Evolutionary conservation across 1,140 invertebrate genomes (phyloP), one percentile per base, ranked within the genome.

Genomic region (Sitophilus oryzae): DNA sequence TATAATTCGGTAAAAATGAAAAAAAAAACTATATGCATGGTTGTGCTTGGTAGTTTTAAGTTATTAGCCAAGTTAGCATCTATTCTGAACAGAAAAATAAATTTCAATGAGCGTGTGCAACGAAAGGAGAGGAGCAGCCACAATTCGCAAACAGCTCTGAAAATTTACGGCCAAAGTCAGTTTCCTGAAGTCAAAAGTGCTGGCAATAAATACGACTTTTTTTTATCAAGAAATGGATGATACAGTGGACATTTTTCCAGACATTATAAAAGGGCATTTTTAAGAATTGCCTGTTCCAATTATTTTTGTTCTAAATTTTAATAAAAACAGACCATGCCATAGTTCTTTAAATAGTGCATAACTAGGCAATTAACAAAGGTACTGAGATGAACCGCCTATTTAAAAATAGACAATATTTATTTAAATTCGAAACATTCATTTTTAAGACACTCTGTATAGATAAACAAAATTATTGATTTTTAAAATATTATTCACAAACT

Each of bases 31-130:
- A n/a, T n/a, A n/a, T n/a, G n/a, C n/a, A n/a, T n/a, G n/a, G n/a
- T n/a, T n/a, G n/a, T n/a, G n/a, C n/a, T n/a, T n/a, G n/a, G n/a
- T n/a, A n/a, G n/a, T n/a, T n/a, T 30, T 30, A 11, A 30, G 11
- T 30, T 30, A 30, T 30, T 5, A 11, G 25, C 25, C 11, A 18
- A 5, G 14, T 44, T 20, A 18, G 16, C 5, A 20, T 8, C 14
- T 11, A 44, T 6, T 44, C 21, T 14, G 21, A 44, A 44, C n/a
- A 44, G 6, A 44, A 44, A 44, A 21, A 20, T 44, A 44, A 44
- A 44, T 44, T 44, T 44, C 42, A 20, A 44, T 44, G 21, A 44
- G 21, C 20, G 20, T 44, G 9, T 44, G 16, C 11, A 30, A 6
- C 11, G 25, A 30, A 30, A 30, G 25, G 25, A 30, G 11, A 30